These are phyloP conservation scores for Chloromyia formosa DNA, from an alignment of 2,888 invertebrate species.

Conservation along the genomic window DNA sequence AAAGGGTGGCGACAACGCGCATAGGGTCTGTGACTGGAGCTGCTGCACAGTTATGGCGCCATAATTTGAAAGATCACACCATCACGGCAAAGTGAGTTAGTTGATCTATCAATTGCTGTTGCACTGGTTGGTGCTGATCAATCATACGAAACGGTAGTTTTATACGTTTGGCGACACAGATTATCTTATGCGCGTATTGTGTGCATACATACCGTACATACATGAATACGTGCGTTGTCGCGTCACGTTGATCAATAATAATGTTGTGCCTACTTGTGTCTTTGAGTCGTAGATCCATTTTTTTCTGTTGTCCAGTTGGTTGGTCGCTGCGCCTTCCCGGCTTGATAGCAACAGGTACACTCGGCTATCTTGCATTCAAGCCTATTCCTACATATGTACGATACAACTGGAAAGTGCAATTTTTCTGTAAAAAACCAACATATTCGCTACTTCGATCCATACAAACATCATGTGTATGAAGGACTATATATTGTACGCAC, in stretches of 20 bases:
- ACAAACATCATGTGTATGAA: background rate
- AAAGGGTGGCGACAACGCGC: too few relatives aligned
- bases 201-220: slow-evolving; percentile 1
- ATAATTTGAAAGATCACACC: slow-evolving; percentile 18
- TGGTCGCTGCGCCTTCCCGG: too few relatives aligned
- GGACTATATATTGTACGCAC: too few relatives aligned
- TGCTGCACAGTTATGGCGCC: slow-evolving; percentile 34
- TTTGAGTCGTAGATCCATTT: too few relatives aligned
- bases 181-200: background rate
- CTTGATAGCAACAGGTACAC: too few relatives aligned
- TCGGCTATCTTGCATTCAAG: too few relatives aligned
- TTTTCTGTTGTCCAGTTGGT: too few relatives aligned
- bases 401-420: slow-evolving; percentile 8
- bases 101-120: background rate
- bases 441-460: background rate
- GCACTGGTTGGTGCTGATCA: background rate
- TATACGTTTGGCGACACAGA: slow-evolving; percentile 39
- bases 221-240: slow-evolving; percentile 13
- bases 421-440: background rate
- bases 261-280: too few relatives aligned
- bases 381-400: slow-evolving; percentile 20
- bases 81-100: background rate
- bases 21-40: too few relatives aligned
- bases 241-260: slow-evolving; percentile 17
- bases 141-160: slow-evolving; percentile 40